Evolutionary conservation across 2,888 invertebrate genomes (phyloP), one percentile per base, ranked within the genome.

Genomic region (Plagiodera versicolora): DNA sequence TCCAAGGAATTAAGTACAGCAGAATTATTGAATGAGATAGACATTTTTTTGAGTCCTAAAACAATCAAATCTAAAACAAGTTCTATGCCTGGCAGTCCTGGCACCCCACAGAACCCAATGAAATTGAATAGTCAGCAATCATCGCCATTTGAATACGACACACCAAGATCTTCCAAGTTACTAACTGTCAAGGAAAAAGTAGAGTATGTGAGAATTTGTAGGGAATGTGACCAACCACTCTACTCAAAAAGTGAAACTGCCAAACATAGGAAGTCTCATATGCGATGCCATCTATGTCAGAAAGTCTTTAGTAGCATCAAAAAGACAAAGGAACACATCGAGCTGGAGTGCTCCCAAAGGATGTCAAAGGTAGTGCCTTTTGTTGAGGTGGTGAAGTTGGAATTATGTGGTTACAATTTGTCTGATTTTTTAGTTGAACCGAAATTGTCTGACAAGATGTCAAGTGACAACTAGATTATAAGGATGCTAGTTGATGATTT

Each of bases 211-310:
- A 58, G 44, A 17, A 47, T 55, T 60, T 70, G 61, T 32, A 24
- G 35, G 9, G 52, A 53, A 14, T 66, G 66, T 35, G 61, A 57
- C 18, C n/a, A 50, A 6, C 18, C 56, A 1, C 19, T 58, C 8
- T 60, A 63, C 39, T 61, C 57, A 0, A 54, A 63, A 48, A 2
- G 2, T 5, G 61, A 61, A 53, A 28, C 56, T 17, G 18, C n/a
- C 11, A 14, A 48, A 9, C 66, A 66, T 19, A 54, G 28, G 35
- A 63, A 55, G 35, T 52, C 16, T 17, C 66, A 66, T 18, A 57
- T 61, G 58, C 17, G 55, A 16, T 66, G 66, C 47, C 54, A 44
- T 24, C 17, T 63, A 9, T 66, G 66, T 28, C 59, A 63, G 9
- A 66, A 61, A 11, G 61, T 24, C 49, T 66, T 66, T 48, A 18